Percentiles rank a stretch among this genome's conserved stretches.
phyloP scores from a whole-genome alignment of 2,113 vertebrate species.

The Pseudonaja textilis region DNA sequence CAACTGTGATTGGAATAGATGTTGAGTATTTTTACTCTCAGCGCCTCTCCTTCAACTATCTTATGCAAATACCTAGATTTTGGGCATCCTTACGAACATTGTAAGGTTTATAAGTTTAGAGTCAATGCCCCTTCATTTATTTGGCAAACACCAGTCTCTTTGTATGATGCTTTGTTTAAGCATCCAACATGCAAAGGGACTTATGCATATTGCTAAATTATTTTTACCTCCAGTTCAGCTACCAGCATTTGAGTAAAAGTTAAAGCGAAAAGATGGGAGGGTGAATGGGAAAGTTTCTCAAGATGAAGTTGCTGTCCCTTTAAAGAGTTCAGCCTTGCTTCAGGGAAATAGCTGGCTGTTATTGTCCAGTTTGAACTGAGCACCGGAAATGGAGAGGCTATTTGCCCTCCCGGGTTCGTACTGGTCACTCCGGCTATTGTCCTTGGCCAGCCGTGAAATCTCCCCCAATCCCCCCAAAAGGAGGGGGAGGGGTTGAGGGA shows the following conservation, averaged over 20 bases:
- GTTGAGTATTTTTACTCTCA: neutral
- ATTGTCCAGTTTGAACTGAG: conserved; percentile 72
- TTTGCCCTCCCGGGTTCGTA: conserved; percentile 56
- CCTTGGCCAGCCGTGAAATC: conserved; percentile 50
- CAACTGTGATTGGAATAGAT: neutral
- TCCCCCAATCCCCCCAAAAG: neutral
- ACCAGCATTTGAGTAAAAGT: neutral
- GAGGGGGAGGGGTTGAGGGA: conserved; percentile 32
- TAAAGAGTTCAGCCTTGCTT: conserved; percentile 57
- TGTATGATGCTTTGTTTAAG: neutral
- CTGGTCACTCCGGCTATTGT: conserved; percentile 70
- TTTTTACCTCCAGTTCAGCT: neutral
- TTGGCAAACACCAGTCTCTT: neutral
- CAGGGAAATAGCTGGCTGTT: conserved; percentile 51
- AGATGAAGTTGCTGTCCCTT: conserved; percentile 63
- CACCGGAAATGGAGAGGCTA: conserved; percentile 72
- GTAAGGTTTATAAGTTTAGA: neutral
- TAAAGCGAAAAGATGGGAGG: too few species aligned
- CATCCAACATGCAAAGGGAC: neutral
- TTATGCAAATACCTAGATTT: neutral
- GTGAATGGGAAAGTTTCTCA: too few species aligned
- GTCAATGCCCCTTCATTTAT: neutral
- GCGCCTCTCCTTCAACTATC: neutral
- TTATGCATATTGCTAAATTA: neutral
- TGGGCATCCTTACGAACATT: neutral